Evolutionary conservation across 2,113 vertebrate genomes (phyloP), one percentile per base, ranked within the genome.

Genomic region (Leucopternis melanops): DNA sequence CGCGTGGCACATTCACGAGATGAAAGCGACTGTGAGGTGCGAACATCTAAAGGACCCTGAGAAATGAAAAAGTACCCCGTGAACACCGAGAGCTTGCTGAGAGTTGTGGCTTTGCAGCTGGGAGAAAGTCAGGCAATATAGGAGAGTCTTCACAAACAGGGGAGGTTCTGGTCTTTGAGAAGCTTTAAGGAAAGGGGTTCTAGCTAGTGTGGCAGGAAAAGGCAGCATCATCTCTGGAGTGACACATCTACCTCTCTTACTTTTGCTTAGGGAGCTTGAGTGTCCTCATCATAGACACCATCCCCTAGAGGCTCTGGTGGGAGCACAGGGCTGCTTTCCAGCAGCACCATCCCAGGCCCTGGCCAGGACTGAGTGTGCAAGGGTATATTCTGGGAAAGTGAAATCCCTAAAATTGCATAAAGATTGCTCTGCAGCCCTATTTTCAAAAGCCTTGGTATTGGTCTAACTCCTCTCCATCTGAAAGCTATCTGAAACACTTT

Each of bases 1-100:
- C 2, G 2, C 7, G 1, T 5, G 3, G 31, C 18, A 67, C 10
- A 11, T 58, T 36, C 42, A 4, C 49, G 42, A 67, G 21, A 13
- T 40, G 27, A 55, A 42, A n/a, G 34, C 50, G n/a, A 29, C 27
- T 29, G 36, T 36, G 32, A 84, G 9, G 32, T 62, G 13, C 7
- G 15, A 70, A 29, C 34, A 57, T 15, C 31, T 70, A 14, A 66
- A 74, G 66, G 36, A 84, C 20, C 10, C 20, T 11, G 31, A 74
- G 32, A 81, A 78, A n/a, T 70, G 50, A 32, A 79, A 94, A 57
- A 2, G 11, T n/a, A 34, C 23, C 67, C 38, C 49, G 16, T 63
- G 32, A 88, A n/a, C 16, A n/a, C 42, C 2, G 4, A 74, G 16
- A 55, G 32, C 8, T 20, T 49, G 13, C 21, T 82, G 88, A 85